These are phyloP conservation scores for Lathamus discolor DNA, from an alignment of 2,113 vertebrate species.

Conservation along the genomic window DNA sequence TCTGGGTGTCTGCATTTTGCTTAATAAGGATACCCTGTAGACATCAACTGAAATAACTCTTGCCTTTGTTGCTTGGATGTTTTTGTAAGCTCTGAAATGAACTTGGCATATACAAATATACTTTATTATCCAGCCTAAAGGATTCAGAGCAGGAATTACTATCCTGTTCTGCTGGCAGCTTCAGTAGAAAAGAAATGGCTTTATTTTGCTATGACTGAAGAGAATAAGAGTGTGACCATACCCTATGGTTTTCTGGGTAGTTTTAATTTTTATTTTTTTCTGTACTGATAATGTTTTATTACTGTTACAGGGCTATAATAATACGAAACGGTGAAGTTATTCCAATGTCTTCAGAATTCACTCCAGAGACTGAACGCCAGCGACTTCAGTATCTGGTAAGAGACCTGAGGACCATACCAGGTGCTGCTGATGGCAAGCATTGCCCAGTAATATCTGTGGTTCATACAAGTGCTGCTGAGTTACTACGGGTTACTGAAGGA, in stretches of 20 bases:
- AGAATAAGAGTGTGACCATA: neutral
- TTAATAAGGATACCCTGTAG: conserved; percentile 10
- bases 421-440: neutral
- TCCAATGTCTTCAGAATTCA: conserved; percentile 95
- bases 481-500: neutral
- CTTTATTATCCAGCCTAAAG: conserved; percentile 9
- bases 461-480: neutral
- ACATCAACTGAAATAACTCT: neutral
- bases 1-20: neutral
- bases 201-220: neutral
- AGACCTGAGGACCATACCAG: neutral
- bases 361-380: conserved; percentile 93
- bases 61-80: neutral
- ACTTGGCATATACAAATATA: neutral
- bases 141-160: neutral
- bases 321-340: conserved; percentile 89
- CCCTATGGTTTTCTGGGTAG: neutral
- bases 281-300: conserved; percentile 19
- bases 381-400: conserved; percentile 97
- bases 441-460: neutral
- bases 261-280: neutral
- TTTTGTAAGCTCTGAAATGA: conserved; percentile 46
- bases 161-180: neutral
- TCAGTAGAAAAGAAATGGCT: neutral
- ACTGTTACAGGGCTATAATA: conserved; percentile 89